Conservation (phyloP, 2,113 vertebrate species). For the Cygnus atratus region DNA sequence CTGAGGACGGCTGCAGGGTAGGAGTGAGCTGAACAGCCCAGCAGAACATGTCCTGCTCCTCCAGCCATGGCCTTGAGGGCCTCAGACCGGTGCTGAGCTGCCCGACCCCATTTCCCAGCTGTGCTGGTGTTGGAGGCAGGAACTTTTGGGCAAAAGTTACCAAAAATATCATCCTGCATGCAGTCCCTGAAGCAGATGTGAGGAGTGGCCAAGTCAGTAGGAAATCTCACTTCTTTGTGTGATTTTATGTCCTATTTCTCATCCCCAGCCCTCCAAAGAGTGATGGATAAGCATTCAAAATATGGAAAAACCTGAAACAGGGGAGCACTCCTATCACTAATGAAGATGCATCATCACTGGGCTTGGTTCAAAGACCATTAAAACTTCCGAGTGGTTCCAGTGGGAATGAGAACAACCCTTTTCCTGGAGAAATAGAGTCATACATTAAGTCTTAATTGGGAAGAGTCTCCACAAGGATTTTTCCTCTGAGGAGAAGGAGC, state of each 20-base stretch:
- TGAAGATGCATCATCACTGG: conserved; percentile 35
- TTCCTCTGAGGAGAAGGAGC: conserved; percentile 30
- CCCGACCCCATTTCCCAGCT: neutral
- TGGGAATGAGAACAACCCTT: conserved; percentile 1
- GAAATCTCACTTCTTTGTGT: neutral
- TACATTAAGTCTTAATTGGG: conserved; percentile 62
- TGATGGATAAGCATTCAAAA: conserved; percentile 37
- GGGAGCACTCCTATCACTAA: conserved; percentile 22
- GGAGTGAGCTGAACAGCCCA: neutral
- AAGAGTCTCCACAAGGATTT: conserved; percentile 23
- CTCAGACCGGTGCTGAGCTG: neutral
- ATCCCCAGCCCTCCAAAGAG: neutral
- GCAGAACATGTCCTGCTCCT: neutral
- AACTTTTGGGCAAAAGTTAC: neutral
- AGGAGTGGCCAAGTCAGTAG: fast-evolving
- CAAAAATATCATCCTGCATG: fast-evolving
- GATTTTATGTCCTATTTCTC: neutral
- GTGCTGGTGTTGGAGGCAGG: neutral
- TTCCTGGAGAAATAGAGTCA: conserved; percentile 12
- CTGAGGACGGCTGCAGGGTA: neutral
- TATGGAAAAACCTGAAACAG: neutral
- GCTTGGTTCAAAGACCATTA: conserved; percentile 39
- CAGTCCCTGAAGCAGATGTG: neutral
- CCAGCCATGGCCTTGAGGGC: neutral
- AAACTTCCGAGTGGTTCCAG: neutral